Evolutionary conservation across 2,888 invertebrate genomes (phyloP), one percentile per base, ranked within the genome.

Genomic region (Neelides folsomi): DNA sequence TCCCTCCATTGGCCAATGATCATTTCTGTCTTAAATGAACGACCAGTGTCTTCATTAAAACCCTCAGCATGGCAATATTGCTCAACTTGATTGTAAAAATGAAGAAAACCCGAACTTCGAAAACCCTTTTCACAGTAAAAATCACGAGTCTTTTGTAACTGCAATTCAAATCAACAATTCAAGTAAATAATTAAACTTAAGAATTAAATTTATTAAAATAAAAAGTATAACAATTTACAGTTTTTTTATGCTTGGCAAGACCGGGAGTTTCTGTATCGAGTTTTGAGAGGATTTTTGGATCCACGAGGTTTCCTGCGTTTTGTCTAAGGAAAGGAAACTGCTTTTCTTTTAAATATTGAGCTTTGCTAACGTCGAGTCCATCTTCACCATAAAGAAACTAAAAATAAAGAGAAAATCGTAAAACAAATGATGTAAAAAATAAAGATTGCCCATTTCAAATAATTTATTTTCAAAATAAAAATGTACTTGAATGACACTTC

Each of bases 361-460:
- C 81, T 70, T 88, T 89, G 0, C 81, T 74, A 44, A 97, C 83
- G 67, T 98, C 97, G 63, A 89, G 75, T 0, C 89, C 89, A 69
- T 94, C 94, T 74, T 94, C 94, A 1, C 94, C 94, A 66, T 93
- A 95, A 15, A 83, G 76, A 71, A 88, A 93, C 76, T 85, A 49
- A 61, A 65, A 60, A 13, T 45, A 20, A 49, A 37, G 19, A 35
- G 41, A 38, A 2, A 19, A 44, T 42, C 15, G 12, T 27, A 42
- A 15, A 15, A 2, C 13, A 8, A 4, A 13, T 16, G 18, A 2
- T 16, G 4, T 15, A 18, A 42, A 3, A 42, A n/a, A 15, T 42
- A 15, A 52, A 54, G 16, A 20, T 34, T 15, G 10, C 1, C 18
- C 10, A 12, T 49, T 48, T 49, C 9, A 45, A 10, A 40, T 44